Evolutionary conservation across 2,113 vertebrate species (phyloP), one percentile per base, ranked within the genome.

Genomic region (Melospiza melodia): DNA sequence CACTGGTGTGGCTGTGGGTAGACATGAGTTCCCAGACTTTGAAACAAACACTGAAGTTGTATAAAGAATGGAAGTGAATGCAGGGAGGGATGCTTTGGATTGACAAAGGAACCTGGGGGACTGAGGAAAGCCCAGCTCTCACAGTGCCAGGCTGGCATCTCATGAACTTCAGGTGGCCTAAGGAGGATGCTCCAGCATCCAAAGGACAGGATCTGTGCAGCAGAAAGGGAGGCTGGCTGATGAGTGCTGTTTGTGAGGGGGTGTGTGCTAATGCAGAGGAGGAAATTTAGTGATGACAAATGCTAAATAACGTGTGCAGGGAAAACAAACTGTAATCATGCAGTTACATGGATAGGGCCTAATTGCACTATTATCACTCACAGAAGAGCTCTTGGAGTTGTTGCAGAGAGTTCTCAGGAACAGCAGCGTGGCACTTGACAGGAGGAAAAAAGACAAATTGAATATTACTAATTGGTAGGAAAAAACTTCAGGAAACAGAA

Each of bases 291-390:
- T 46, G 88, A 65, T 94, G 88, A 82, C 59, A 85, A 92, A 85
- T 63, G 76, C 82, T 80, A 92, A 94, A 80, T 86, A 89, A 84
- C 28, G n/a, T 39, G 76, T 37, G 72, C 79, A 76, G 49, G 86
- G 49, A 92, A 88, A 95, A 86, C 3, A 28, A 90, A 90, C 75
- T 79, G 58, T 92, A 94, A 89, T 95, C 89, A 86, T 86, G 59
- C 59, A 84, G 91, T 96, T 92, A 54, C 86, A 77, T 37, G 76
- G 68, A 89, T 92, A 49, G 87, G 73, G 73, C 35, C 52, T 96
- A 94, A 93, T 94, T 96, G 76, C 85, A 43, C 76, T 51, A 76
- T 92, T 92, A 80, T 66, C 91, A 74, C 69, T 78, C 65, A 84
- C 55, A 74, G 57, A 95, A 94, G 87, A 81, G 77, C 89, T 87